Evolutionary conservation across 2,888 invertebrate genomes (phyloP), one percentile per base, ranked within the genome.

Genomic region (Trichogramma evanescens): DNA sequence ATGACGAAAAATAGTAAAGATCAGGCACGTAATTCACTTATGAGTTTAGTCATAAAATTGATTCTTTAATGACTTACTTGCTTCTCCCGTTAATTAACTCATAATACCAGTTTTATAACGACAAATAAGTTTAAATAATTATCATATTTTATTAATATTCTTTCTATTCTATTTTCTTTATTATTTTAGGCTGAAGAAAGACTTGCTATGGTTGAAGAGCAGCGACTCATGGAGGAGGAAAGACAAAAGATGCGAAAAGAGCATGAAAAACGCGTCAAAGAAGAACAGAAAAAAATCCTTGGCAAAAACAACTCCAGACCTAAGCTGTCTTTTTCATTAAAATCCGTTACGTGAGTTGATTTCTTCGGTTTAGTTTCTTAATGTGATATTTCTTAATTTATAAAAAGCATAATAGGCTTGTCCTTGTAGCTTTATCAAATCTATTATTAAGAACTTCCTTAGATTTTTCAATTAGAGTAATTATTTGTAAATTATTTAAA

Each of bases 281-380:
- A 94, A 79, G 95, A 96, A 80, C 96, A 97, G 81, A 95, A 94
- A 82, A 91, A 94, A 80, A 96, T 97, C 72, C 84, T 96, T 72
- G 96, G 96, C 70, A 96, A 96, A 84, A 94, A 94, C 79, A 96
- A 95, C 82, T 95, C 95, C 63, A 85, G 96, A 78, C 96, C 96
- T 64, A 94, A 94, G 81, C 82, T 97, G 68, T 95, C 95, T 57
- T 97, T 97, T 81, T 86, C 90, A 56, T 81, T 94, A 68, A 93
- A 92, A 79, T 89, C 91, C 68, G 82, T 87, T 71, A 88, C 85
- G 81, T 86, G 84, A 86, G 81, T 64, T 26, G 51, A 64, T 63
- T 61, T 46, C 58, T 58, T 61, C 64, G 64, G 64, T 61, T 62
- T 64, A 61, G 64, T 61, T 61, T 62, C 8, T 63, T 59, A 50